Conservation (phyloP, 2,888 invertebrate genomes). For the Acronicta alni region DNA sequence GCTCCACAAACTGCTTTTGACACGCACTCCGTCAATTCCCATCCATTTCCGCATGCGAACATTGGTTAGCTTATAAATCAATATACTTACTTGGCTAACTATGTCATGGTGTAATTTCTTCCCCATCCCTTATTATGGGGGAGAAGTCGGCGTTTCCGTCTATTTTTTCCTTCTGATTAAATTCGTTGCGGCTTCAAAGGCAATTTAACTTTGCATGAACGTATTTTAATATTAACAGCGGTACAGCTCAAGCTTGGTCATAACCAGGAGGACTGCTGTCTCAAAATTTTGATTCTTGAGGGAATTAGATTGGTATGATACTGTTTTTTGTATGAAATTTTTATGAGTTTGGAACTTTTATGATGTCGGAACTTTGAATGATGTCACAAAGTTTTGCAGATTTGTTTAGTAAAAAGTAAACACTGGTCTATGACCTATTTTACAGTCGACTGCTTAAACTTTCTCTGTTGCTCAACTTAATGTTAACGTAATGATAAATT, state of each 20-base stretch:
- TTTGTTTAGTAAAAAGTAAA: background rate
- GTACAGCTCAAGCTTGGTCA: slow-evolving; percentile 6
- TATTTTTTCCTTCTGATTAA: slow-evolving; percentile 54
- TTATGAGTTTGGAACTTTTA: slow-evolving; percentile 27
- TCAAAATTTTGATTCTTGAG: slow-evolving; percentile 35
- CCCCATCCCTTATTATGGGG: slow-evolving; percentile 13
- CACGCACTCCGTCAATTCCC: slow-evolving; percentile 25
- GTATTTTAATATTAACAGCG: slow-evolving; percentile 50
- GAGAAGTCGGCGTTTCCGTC: slow-evolving; percentile 30
- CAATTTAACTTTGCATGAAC: slow-evolving; percentile 57
- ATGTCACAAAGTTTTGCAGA: slow-evolving; percentile 11
- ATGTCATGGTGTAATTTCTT: slow-evolving; percentile 43
- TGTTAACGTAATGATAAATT: no score
- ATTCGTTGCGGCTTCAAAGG: slow-evolving; percentile 39
- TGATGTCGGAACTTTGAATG: slow-evolving; percentile 7
- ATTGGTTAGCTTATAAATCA: slow-evolving; percentile 34
- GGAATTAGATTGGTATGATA: slow-evolving; percentile 25
- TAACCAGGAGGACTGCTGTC: slow-evolving; percentile 8
- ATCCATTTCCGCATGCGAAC: slow-evolving; percentile 25
- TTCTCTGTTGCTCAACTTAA: no score
- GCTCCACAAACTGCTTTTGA: slow-evolving; percentile 19
- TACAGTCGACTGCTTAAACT: background rate
- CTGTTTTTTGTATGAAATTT: slow-evolving; percentile 43
- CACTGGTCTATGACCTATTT: background rate
- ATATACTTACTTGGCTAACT: slow-evolving; percentile 36